phyloP scores from a whole-genome alignment of 2,113 vertebrate genomes.

The Amia ocellicauda region DNA sequence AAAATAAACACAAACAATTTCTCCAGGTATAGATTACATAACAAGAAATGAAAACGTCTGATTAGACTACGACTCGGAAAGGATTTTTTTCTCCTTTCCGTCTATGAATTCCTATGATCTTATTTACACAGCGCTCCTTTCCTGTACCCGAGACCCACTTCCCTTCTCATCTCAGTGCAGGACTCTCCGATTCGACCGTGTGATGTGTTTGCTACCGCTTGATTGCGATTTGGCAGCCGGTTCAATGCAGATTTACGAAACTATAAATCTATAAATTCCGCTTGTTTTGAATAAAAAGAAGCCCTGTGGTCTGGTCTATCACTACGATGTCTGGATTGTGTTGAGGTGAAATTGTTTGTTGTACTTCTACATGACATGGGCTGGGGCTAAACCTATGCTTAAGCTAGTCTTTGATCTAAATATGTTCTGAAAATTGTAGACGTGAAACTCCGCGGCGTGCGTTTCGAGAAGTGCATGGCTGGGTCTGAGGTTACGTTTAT shows the following conservation, averaged over 20 bases:
- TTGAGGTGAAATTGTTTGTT: not conserved
- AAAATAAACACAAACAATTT: conserved; percentile 42
- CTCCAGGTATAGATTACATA: conserved; percentile 45
- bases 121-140: not conserved
- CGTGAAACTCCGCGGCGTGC: too few species aligned
- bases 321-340: not conserved
- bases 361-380: not conserved
- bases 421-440: not conserved
- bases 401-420: not conserved
- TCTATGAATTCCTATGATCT: not conserved
- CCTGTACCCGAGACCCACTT: not conserved
- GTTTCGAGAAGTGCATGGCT: too few species aligned
- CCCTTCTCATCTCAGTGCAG: not conserved
- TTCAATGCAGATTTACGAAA: not conserved
- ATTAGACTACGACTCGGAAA: conserved; percentile 40
- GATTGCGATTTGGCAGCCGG: not conserved
- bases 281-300: not conserved
- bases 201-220: not conserved
- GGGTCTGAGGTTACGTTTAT: too few species aligned
- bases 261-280: not conserved
- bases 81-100: conserved; percentile 35
- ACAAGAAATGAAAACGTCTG: conserved; percentile 54
- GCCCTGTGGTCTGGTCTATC: not conserved
- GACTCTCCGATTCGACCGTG: not conserved
- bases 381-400: not conserved